These are phyloP conservation scores for Cheilosia variabilis DNA, from an alignment of 2,888 invertebrate genomes.

Conservation along the genomic window DNA sequence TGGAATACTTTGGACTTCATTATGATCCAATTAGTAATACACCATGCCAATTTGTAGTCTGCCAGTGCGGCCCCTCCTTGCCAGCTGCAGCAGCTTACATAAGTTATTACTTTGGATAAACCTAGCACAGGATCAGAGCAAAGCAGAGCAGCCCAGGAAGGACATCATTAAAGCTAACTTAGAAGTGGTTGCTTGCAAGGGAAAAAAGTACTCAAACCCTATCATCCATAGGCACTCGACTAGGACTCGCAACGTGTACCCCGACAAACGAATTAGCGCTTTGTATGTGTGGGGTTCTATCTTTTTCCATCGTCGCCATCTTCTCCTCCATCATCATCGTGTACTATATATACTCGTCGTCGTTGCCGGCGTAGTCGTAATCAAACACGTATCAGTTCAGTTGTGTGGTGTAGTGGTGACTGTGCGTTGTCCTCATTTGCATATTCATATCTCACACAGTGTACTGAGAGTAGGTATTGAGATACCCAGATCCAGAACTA, in stretches of 20 bases:
- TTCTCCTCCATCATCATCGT: slow-evolving; percentile 19
- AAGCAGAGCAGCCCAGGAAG: slow-evolving; percentile 32
- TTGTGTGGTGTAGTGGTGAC: slow-evolving; percentile 4
- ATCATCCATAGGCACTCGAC: slow-evolving; percentile 9
- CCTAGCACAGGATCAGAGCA: slow-evolving; percentile 15
- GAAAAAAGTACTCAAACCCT: not conserved
- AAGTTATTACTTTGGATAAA: slow-evolving; percentile 64
- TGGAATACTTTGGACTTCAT: slow-evolving; percentile 58
- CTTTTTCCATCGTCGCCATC: slow-evolving; percentile 41
- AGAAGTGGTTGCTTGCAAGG: slow-evolving; percentile 6
- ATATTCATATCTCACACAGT: slow-evolving; percentile 62
- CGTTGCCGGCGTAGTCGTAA: slow-evolving; percentile 5
- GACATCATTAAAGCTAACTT: slow-evolving; percentile 65
- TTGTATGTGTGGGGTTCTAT: slow-evolving; percentile 35
- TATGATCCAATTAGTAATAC: slow-evolving; percentile 68
- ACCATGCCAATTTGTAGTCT: slow-evolving; percentile 28
- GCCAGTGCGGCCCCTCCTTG: not conserved
- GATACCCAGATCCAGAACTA: slow-evolving; percentile 21
- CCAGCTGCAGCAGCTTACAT: slow-evolving; percentile 39
- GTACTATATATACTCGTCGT: slow-evolving; percentile 4
- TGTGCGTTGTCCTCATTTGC: slow-evolving; percentile 69
- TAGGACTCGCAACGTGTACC: slow-evolving; percentile 46
- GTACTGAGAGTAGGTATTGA: slow-evolving; percentile 21
- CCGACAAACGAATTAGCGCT: slow-evolving; percentile 60
- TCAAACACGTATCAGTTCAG: slow-evolving; percentile 5